Conservation (phyloP, 1,140 invertebrate species). For the Camponotus vicinus region DNA sequence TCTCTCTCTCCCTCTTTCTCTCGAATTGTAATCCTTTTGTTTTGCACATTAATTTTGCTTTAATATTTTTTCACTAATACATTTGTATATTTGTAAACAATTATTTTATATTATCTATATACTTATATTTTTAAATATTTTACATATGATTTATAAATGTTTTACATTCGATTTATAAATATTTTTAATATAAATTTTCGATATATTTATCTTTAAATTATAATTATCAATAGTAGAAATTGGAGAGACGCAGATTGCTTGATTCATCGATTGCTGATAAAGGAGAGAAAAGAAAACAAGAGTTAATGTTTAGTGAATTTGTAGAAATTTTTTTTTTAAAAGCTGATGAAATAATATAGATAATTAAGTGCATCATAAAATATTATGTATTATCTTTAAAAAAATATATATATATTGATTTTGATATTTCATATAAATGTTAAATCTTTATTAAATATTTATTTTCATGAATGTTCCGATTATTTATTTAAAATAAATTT, state of each 20-base stretch:
- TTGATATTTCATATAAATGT: background rate
- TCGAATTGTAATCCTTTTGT: too few relatives aligned
- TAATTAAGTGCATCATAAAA: background rate
- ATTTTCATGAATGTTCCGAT: background rate
- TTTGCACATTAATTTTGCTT: too few relatives aligned
- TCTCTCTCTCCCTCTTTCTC: too few relatives aligned
- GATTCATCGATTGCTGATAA: slow-evolving; percentile 24
- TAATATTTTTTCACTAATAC: too few relatives aligned
- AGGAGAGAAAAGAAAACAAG: background rate
- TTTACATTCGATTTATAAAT: too few relatives aligned
- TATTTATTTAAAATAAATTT: slow-evolving; percentile 15
- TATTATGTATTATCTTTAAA: background rate
- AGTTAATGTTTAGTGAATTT: slow-evolving; percentile 1
- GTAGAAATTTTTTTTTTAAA: background rate
- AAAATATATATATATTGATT: background rate
- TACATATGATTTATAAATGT: too few relatives aligned
- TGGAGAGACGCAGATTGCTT: background rate
- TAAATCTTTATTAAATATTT: background rate
- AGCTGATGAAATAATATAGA: background rate
- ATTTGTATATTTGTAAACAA: too few relatives aligned
- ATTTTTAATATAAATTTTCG: too few relatives aligned
- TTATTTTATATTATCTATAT: too few relatives aligned
- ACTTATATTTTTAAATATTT: too few relatives aligned
- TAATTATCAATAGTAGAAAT: slow-evolving; percentile 9
- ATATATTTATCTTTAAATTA: background rate